Base-by-base conservation (phyloP, 2,797 vertebrate genomes). In the Carduelis carduelis region DNA sequence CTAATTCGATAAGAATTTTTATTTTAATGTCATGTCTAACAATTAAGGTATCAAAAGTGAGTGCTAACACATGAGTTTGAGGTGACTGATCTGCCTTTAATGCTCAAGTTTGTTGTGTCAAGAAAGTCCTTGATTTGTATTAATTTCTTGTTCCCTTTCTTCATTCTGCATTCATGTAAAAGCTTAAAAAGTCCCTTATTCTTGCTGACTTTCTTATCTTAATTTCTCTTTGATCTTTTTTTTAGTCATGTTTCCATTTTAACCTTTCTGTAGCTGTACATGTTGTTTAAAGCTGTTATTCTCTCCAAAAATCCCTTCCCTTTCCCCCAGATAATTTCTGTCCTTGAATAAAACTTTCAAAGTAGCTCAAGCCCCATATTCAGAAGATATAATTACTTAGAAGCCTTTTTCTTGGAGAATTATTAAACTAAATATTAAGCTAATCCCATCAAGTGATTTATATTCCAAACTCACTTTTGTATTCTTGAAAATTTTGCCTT, bases 171-270 rank as follows among this genome's bases (percentile, higher is more conserved):
- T 93, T 93, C 86, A 19, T 18, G 74, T 59, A 87, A 82, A 94
- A 93, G 57, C 93, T 94, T 82, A 26, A 95, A 69, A 95, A 91
- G 59, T 72, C 57, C 39, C 77, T 84, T 86, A 82, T 95, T 91
- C 80, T 95, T 37, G 12, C 74, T 59, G 79, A 78, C 79, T 94
- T 93, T 87, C 44, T 91, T 91, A 94, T 85, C 94, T 90, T 91
- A 94, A 91, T 94, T 95, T 93, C 53, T 72, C 94, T 97, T 94
- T 96, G 90, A 94, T 95, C 76, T 32, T 66, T 65, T 69, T 91
- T 83, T 55, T 39, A 63, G 32, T 85, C 28, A 1, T 57, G 83
- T 85, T 91, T 90, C 46, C 6, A 43, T 77, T 92, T 96, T 94
- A 95, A 91, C 84, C 57, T 95, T 92, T 83, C 49, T 89, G 32